A percentile compares a stretch with the other conserved stretches of the same genome.
These are phyloP conservation scores for Calephelis perditalis DNA, from an alignment of 2,888 invertebrate genomes.

Conservation along the genomic window DNA sequence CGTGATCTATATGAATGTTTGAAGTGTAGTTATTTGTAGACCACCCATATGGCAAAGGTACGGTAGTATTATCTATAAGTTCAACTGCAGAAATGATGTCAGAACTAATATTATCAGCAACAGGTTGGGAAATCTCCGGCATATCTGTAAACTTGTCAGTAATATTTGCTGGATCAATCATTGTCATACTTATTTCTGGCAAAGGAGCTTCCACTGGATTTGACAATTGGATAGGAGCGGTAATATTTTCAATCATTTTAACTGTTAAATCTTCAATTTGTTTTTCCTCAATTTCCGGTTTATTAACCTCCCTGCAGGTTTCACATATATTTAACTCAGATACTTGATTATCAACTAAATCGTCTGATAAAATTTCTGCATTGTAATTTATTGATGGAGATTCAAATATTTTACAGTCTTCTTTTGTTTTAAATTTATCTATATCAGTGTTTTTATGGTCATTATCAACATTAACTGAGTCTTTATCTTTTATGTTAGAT, in stretches of 20 bases:
- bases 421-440: conserved; percentile 2
- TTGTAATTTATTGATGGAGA: not conserved
- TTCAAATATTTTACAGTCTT: not conserved
- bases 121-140: conserved; percentile 31
- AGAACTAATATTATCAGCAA: conserved; percentile 57
- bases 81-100: conserved; percentile 53
- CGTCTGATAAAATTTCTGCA: conserved; percentile 18
- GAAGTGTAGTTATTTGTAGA: conserved; percentile 18
- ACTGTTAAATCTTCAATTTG: conserved; percentile 50
- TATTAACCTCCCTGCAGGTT: conserved; percentile 56
- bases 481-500: not conserved
- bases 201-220: conserved; percentile 57
- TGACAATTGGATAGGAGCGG: conserved; percentile 56
- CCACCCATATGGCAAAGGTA: conserved; percentile 47
- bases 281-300: conserved; percentile 40
- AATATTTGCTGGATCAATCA: conserved; percentile 34
- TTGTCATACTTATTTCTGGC: conserved; percentile 35
- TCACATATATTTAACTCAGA: conserved; percentile 57
- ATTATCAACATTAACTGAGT: not conserved
- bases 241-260: conserved; percentile 64
- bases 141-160: conserved; percentile 45
- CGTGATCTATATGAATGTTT: not conserved
- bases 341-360: conserved; percentile 29
- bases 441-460: not conserved
- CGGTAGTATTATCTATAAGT: conserved; percentile 39